Evolutionary conservation across 1,140 invertebrate genomes (phyloP), one percentile per base, ranked within the genome.

Genomic region (Dendroctonus valens): DNA sequence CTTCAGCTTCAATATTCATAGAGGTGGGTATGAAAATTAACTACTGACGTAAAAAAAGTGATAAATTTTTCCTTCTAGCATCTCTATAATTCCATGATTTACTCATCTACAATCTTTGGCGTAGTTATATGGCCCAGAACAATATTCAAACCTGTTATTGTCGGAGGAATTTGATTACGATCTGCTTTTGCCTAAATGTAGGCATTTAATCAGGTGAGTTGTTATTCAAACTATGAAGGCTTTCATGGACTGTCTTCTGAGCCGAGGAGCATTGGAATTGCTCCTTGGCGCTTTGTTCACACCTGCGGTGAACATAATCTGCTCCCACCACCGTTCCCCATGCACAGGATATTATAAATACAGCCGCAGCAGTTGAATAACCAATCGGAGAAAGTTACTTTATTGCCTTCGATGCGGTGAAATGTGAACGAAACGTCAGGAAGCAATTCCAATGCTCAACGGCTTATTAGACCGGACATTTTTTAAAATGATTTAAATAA

Each of bases 161-260:
- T 50, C 63, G n/a, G 59, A 65, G 12, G 60, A 67, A 48, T 71
- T 71, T 61, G 67, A 71, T n/a, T 67, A 69, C 46, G 37, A 61
- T 7, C 26, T 65, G 48, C 41, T 71, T 46, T 49, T 71, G 41
- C 44, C 42, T 5, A 71, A 71, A 50, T 59, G 58, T 12, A 48
- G 64, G 44, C 52, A 66, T 12, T 14, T 64, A 7, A 70, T 70
- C 39, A 61, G 60, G 69, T 70, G 57, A 64, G 41, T 44, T 6
- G 62, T 55, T 46, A 11, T 39, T 39, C 41, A 8, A 53, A 41
- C 12, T 64, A 14, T 26, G 26, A 26, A 26, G 26, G 3, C 26
- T 26, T 26, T 26, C 26, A 26, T 26, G 26, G 26, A 1, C 26
- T 26, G 26, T 26, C 26, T 26, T 26, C 1, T 26, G 26, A 26